These are phyloP conservation scores for Yasuhikotakia modesta DNA, from an alignment of 2,797 vertebrate genomes.

Conservation along the genomic window DNA sequence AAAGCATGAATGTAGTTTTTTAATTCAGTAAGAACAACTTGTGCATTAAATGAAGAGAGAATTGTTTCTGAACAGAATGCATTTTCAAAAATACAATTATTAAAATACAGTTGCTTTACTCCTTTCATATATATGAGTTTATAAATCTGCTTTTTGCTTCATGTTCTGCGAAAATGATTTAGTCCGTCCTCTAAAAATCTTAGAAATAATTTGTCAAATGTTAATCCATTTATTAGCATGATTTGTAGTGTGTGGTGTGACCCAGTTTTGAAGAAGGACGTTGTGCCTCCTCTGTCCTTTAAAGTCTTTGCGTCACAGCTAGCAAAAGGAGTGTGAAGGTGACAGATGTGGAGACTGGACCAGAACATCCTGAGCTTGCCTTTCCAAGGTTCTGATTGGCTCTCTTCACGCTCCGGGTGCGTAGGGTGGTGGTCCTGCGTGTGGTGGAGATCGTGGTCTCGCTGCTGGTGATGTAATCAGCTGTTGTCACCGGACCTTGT, in stretches of 20 bases:
- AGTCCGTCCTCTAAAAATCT: neutral
- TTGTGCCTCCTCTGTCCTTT: neutral
- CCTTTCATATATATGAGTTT: neutral
- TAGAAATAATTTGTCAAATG: too few relatives aligned
- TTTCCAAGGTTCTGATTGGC: slow-evolving; percentile 67
- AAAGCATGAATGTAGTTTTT: neutral
- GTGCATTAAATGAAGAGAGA: slow-evolving; percentile 2
- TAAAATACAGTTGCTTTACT: slow-evolving; percentile 1
- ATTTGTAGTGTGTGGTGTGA: too few relatives aligned
- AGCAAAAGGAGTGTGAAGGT: slow-evolving; percentile 31
- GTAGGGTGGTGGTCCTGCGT: slow-evolving; percentile 74
- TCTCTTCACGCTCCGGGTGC: slow-evolving; percentile 76
- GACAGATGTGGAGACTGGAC: slow-evolving; percentile 31
- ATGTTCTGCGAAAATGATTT: neutral
- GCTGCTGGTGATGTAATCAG: slow-evolving; percentile 45
- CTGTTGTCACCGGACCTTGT: slow-evolving; percentile 50
- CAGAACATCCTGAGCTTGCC: slow-evolving; percentile 25
- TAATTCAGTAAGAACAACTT: neutral
- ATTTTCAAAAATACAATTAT: neutral
- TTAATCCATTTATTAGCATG: too few relatives aligned
- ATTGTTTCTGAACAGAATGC: neutral
- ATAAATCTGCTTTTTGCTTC: neutral
- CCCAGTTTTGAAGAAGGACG: neutral
- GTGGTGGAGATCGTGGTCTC: slow-evolving; percentile 58
- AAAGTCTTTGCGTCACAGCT: slow-evolving; percentile 1